Evolutionary conservation across 1,140 invertebrate species (phyloP).

Genomic region (Dendrolimus kikuchii): DNA sequence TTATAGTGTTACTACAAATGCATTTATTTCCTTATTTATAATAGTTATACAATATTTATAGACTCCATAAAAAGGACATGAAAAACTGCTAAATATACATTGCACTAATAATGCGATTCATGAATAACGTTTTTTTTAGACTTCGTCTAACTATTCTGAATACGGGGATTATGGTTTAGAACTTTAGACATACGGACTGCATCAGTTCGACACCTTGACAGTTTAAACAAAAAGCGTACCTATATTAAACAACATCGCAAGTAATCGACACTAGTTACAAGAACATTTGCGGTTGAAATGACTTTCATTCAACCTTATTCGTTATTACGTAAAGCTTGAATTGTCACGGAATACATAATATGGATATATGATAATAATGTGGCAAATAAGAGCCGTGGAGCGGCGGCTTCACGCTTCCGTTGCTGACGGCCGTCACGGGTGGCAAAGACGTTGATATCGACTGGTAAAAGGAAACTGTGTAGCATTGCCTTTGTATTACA

Average conservation of each 20-base stretch:
- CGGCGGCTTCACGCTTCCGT: constrained; percentile 24
- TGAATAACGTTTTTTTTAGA: no score
- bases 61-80: no score
- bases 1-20: no score
- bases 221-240: constrained; percentile 20
- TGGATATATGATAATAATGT: no score
- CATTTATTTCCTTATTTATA: no score
- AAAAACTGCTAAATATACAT: no score
- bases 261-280: constrained; percentile 20
- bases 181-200: constrained; percentile 2
- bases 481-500: constrained; percentile 8
- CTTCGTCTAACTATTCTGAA: background rate
- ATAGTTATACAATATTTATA: no score
- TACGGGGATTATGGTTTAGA: background rate
- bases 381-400: constrained; percentile 10
- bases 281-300: background rate
- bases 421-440: constrained; percentile 17
- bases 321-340: constrained; percentile 1
- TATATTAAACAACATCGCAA: constrained; percentile 13
- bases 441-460: constrained; percentile 20
- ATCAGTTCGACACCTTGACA: constrained; percentile 10
- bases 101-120: no score
- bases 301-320: constrained; percentile 3
- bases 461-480: constrained; percentile 14
- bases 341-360: background rate